Evolutionary conservation across 2,888 invertebrate species (phyloP), one percentile per base, ranked within the genome.

Genomic region (Amaurobius ferox): DNA sequence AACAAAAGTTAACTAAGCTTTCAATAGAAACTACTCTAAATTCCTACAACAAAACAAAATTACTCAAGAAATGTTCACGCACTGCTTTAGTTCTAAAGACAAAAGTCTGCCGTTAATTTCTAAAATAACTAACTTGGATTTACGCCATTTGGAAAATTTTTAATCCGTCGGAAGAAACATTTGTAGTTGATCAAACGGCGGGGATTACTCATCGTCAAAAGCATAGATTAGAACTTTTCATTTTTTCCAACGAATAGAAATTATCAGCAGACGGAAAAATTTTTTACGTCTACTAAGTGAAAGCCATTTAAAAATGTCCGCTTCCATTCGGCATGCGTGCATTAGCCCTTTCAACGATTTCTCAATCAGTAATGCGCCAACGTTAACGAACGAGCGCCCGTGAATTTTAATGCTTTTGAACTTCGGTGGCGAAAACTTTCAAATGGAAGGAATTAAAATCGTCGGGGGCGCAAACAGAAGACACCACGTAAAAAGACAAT

Each of bases 1-100:
- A 77, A 85, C 83, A 85, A 77, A 85, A 85, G 83, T 85, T 66
- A 85, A 77, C 77, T 85, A 85, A 85, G 83, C 83, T 85, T 85
- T 85, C 83, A 83, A 32, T 76, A 44, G 73, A 70, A 83, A 76
- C 76, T 40, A 76, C 74, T 81, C n/a, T n/a, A n/a, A 81, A 81
- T 81, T 74, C 81, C 61, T 40, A 44, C 64, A 76, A 83, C 81
- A 77, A 77, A 80, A 80, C 73, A 80, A 80, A 85, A 77, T 48
- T 26, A 73, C 79, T 79, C 72, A 80, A 72, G 79, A 78, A 78
- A 72, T 61, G 64, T 55, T 55, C 73, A 77, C 44, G 70, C 70
- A 68, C 72, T 28, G 76, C 83, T 77, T 77, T 67, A 64, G 77
- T 83, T 83, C 64, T 19, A 19, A 73, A 83, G 76, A 83, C 81